Percentiles rank a stretch among this genome's conserved stretches.
These are phyloP conservation scores for Siniperca obscura DNA, from an alignment of 2,797 vertebrate species.

Conservation along the genomic window DNA sequence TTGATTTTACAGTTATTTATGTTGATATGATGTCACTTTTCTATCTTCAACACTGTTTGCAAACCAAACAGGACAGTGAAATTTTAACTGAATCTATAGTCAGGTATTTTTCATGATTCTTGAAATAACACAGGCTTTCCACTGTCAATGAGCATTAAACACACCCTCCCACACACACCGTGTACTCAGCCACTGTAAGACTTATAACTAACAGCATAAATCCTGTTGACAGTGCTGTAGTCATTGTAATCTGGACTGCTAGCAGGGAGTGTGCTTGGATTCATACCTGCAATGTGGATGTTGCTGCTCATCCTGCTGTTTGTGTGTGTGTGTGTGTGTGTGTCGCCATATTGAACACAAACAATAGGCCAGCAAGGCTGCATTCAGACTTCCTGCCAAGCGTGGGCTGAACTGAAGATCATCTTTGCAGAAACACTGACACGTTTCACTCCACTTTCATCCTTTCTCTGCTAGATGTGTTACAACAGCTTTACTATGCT, in stretches of 20 bases:
- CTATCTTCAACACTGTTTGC: not conserved
- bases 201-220: constrained; percentile 30
- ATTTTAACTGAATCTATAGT: constrained; percentile 1
- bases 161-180: constrained; percentile 4
- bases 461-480: not conserved
- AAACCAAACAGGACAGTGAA: not conserved
- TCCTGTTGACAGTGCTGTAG: constrained; percentile 26
- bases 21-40: not conserved
- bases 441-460: constrained; percentile 32
- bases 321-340: not conserved
- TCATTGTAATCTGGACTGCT: constrained; percentile 11
- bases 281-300: constrained; percentile 13
- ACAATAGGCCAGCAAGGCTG: constrained; percentile 33
- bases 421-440: constrained; percentile 26
- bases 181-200: not conserved
- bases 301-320: constrained; percentile 21
- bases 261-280: constrained; percentile 10
- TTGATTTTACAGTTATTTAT: not conserved
- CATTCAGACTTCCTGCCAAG: constrained; percentile 35
- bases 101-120: constrained; percentile 11
- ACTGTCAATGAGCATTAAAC: not conserved
- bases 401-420: constrained; percentile 44
- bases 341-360: constrained; percentile 24
- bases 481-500: constrained; percentile 27
- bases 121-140: constrained; percentile 2